These are phyloP conservation scores for Anser cygnoides DNA, from an alignment of 2,113 vertebrate species.

Conservation along the genomic window DNA sequence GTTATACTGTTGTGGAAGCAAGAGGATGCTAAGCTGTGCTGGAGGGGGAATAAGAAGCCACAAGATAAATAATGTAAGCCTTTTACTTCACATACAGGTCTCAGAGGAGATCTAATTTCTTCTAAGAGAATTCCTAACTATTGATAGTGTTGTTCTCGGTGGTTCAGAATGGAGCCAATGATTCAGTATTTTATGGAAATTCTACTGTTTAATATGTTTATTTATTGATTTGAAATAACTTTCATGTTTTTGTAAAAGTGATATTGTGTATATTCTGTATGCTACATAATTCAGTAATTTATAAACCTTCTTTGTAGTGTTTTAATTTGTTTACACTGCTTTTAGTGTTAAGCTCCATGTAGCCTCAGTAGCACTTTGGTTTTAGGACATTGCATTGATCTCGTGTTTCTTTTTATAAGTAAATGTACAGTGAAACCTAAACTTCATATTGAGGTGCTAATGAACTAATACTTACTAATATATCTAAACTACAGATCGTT, in stretches of 20 bases:
- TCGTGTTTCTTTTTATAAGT: not conserved
- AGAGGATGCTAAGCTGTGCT: not conserved
- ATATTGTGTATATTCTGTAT: not conserved
- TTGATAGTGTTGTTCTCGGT: not conserved
- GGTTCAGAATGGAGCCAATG: not conserved
- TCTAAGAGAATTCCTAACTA: not conserved
- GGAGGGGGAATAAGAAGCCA: not conserved
- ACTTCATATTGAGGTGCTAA: not conserved
- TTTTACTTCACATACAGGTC: not conserved
- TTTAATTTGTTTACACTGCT: not conserved
- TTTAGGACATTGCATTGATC: not conserved
- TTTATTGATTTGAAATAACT: not conserved
- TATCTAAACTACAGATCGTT: not conserved
- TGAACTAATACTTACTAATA: not conserved
- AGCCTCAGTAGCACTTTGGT: not conserved
- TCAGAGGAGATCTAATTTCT: not conserved
- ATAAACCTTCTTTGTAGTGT: not conserved
- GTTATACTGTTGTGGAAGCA: not conserved
- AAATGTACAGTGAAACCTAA: not conserved
- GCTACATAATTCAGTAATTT: not conserved
- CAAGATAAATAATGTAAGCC: not conserved
- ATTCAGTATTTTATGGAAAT: constrained; percentile 4
- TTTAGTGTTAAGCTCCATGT: not conserved
- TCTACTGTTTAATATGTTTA: not conserved
- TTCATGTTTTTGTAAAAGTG: not conserved